Evolutionary conservation across 64 coral and sea anemone genomes (phyloP).

Genomic region (Exaiptasia diaphana): DNA sequence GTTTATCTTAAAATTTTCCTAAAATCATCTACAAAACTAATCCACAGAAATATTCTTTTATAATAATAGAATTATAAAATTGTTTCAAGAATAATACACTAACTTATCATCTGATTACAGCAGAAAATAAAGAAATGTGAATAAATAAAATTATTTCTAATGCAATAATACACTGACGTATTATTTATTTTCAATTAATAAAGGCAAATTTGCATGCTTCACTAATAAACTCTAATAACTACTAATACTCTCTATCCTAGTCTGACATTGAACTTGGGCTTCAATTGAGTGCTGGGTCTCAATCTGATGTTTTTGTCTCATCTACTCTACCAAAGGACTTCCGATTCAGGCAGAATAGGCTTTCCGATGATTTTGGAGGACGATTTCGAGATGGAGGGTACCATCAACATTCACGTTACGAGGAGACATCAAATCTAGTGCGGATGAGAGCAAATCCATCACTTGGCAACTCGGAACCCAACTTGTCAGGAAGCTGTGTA

Average conservation of each 20-base stretch:
- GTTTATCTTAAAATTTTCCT: too few species aligned
- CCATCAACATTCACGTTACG: constrained; percentile 54
- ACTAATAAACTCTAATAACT: too few species aligned
- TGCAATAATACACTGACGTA: too few species aligned
- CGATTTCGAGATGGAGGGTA: constrained; percentile 39
- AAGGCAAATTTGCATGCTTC: too few species aligned
- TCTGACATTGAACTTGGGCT: constrained; percentile 76
- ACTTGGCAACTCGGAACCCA: constrained; percentile 76
- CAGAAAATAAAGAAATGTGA: too few species aligned
- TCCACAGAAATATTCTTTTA: too few species aligned
- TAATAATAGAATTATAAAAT: too few species aligned
- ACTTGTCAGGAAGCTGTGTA: constrained; percentile 83
- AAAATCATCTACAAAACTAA: too few species aligned
- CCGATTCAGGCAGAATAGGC: constrained; percentile 63
- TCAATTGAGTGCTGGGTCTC: constrained; percentile 54
- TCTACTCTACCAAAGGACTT: constrained; percentile 76
- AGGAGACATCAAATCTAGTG: constrained; percentile 76
- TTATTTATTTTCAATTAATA: too few species aligned
- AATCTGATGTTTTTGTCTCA: constrained; percentile 78
- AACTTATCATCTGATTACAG: too few species aligned
- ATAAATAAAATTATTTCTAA: too few species aligned
- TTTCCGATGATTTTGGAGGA: constrained; percentile 78
- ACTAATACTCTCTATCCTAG: background rate
- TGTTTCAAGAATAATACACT: too few species aligned
- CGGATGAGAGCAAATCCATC: constrained; percentile 91